Evolutionary conservation across 2,113 vertebrate genomes (phyloP).

Genomic region (Xenopus laevis): DNA sequence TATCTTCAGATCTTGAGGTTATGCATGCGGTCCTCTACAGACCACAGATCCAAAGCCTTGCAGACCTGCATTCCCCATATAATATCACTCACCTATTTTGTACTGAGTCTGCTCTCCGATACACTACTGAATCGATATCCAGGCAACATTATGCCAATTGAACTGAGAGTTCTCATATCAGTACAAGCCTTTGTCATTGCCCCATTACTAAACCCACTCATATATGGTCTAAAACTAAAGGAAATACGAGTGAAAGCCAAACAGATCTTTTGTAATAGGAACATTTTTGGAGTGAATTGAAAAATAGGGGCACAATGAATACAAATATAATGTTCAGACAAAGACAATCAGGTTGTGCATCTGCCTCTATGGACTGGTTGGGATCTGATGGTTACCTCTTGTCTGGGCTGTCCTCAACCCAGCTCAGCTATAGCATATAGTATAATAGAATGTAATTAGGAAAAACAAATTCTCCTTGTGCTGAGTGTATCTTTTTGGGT

Average conservation of each 20-base stretch:
- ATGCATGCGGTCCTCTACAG: background rate
- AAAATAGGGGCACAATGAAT: no score
- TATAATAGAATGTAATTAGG: no score
- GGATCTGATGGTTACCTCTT: no score
- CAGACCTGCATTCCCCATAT: background rate
- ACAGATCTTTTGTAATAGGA: no score
- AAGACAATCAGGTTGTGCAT: no score
- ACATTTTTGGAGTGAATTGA: no score
- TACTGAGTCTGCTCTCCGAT: background rate
- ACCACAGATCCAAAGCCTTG: background rate
- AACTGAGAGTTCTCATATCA: background rate
- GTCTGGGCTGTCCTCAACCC: no score
- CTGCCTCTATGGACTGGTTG: no score
- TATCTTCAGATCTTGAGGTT: background rate
- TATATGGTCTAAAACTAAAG: background rate
- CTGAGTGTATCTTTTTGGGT: no score
- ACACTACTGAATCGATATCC: background rate
- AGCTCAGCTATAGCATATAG: no score
- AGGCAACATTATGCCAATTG: background rate
- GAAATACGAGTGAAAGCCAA: background rate
- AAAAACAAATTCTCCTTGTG: no score
- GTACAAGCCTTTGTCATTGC: background rate
- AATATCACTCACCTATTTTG: background rate
- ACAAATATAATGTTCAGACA: no score
- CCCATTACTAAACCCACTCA: background rate